phyloP scores from a whole-genome alignment of 1,140 invertebrate species.

The Saxidomus purpurata region DNA sequence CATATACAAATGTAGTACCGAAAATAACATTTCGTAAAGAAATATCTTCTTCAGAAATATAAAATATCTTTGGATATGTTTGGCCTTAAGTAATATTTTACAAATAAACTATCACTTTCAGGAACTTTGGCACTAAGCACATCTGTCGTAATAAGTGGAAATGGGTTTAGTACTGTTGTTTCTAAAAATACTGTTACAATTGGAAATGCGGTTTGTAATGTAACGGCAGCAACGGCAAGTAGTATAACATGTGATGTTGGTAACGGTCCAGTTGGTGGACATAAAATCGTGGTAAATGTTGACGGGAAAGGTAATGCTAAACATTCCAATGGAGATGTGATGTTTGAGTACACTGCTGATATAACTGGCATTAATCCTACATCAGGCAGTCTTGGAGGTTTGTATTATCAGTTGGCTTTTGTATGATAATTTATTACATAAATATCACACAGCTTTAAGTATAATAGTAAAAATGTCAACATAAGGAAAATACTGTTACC shows the following conservation, averaged over 20 bases:
- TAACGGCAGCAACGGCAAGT: constrained; percentile 65
- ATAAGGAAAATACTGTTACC: too few species aligned
- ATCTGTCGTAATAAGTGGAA: constrained; percentile 71
- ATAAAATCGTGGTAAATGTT: constrained; percentile 74
- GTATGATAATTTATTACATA: too few species aligned
- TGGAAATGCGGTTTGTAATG: constrained; percentile 68
- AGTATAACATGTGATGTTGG: constrained; percentile 76
- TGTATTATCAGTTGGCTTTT: not conserved
- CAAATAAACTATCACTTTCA: constrained; percentile 19
- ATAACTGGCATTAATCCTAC: constrained; percentile 69
- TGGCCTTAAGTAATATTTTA: too few species aligned
- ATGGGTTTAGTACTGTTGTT: constrained; percentile 67
- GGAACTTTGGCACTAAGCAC: constrained; percentile 63
- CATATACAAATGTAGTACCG: too few species aligned
- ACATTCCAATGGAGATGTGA: constrained; percentile 53
- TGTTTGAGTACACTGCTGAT: constrained; percentile 70
- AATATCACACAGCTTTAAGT: too few species aligned
- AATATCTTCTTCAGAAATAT: too few species aligned
- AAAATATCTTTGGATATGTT: not conserved
- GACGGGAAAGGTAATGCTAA: constrained; percentile 71
- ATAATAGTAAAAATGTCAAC: too few species aligned
- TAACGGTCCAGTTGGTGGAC: constrained; percentile 76
- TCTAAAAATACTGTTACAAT: constrained; percentile 74
- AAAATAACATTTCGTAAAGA: too few species aligned
- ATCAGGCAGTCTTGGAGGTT: constrained; percentile 77